Percentiles rank a stretch among this genome's conserved stretches.
Evolutionary conservation across 2,888 invertebrate species (phyloP).

Genomic region (Synanthedon andrenaeformis): DNA sequence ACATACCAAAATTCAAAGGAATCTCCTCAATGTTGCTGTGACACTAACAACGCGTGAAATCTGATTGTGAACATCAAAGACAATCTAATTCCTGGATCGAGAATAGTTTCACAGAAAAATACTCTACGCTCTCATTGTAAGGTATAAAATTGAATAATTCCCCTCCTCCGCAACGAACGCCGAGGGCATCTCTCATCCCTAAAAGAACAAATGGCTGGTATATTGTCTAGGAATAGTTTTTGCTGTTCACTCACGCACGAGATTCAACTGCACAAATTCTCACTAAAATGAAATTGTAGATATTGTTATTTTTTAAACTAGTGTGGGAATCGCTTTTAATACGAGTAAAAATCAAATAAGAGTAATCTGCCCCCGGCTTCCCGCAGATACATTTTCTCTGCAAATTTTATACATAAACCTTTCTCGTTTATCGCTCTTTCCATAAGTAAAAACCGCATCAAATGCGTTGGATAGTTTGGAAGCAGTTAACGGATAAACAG

Average conservation of each 20-base stretch:
- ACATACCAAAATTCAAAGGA: slow-evolving; percentile 62
- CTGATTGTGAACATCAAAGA: slow-evolving; percentile 58
- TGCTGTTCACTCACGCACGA: slow-evolving; percentile 3
- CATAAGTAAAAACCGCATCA: too few species aligned
- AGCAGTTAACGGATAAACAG: too few species aligned
- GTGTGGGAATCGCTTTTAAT: too few species aligned
- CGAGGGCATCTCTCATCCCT: slow-evolving; percentile 18
- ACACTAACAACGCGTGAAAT: slow-evolving; percentile 66
- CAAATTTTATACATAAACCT: too few species aligned
- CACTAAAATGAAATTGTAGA: too few species aligned
- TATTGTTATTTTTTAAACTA: too few species aligned
- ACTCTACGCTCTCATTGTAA: slow-evolving; percentile 4
- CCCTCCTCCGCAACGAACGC: slow-evolving; percentile 10
- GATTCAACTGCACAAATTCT: too few species aligned
- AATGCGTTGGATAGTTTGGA: too few species aligned
- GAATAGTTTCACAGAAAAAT: slow-evolving; percentile 6
- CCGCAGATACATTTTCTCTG: too few species aligned
- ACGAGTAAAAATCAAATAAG: too few species aligned
- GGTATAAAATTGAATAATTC: slow-evolving; percentile 14
- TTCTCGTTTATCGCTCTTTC: too few species aligned
- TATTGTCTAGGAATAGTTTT: slow-evolving; percentile 20
- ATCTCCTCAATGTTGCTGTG: slow-evolving; percentile 58
- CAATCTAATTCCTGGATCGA: slow-evolving; percentile 14
- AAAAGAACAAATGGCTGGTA: slow-evolving; percentile 12
- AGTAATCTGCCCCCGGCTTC: too few species aligned